Base-by-base conservation (phyloP, 1,140 invertebrate species). In the Temnothorax nylanderi region DNA sequence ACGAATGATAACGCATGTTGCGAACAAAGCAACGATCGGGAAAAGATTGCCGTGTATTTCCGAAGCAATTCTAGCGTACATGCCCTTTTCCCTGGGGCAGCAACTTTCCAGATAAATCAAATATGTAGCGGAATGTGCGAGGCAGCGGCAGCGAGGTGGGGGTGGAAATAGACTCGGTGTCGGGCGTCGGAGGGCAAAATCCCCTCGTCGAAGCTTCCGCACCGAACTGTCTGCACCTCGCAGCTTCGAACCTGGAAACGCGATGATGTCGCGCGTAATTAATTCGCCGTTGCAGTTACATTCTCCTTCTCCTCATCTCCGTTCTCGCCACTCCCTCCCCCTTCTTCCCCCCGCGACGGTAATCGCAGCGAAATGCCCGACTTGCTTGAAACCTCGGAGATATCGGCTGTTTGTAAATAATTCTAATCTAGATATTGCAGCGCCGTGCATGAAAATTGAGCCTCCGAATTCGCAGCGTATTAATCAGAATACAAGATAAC, bases 101-200 rank as follows among this genome's bases (percentile, higher is more conserved):
- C 71, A 88, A 91, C 90, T 91, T 87, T 81, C 47, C 71, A 75
- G 72, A 89, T 91, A 89, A 91, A 91, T 91, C 88, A 91, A 89
- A 91, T 91, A 89, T 85, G 84, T 87, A 85, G 76, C 26, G 60
- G 44, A 47, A 26, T n/a, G 58, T 41, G 34, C 82, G 72, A 74
- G 4, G 26, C 26, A 41, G 62, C 41, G 44, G 6, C 16, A 62
- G n/a, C 67, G 37, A 26, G 10, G n/a, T 3, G 41, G 8, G 21
- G 47, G n/a, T 2, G 51, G 16, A 67, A 67, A 80, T 7, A 80
- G 60, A 67, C 18, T 32, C 21, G 11, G 41, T 72, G 16, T 56
- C 34, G 65, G 18, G n/a, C 6, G 16, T 41, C 13, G 60, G 54
- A 32, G 49, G 44, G 34, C 54, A 64, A 41, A 74, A 87, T 54